These are phyloP conservation scores for Ceratina japonica DNA, from an alignment of 1,140 invertebrate species.

Conservation along the genomic window DNA sequence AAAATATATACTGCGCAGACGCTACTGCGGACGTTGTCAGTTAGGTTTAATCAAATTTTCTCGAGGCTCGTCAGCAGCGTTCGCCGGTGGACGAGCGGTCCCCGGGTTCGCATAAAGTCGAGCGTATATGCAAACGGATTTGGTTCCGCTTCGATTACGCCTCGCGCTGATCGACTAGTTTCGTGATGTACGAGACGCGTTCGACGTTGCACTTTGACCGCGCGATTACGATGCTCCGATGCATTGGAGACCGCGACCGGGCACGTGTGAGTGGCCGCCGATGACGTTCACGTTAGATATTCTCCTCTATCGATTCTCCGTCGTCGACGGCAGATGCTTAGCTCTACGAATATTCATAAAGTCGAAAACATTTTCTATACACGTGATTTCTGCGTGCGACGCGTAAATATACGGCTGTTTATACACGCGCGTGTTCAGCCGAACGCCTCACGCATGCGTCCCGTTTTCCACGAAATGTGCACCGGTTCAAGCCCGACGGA, in stretches of 20 bases:
- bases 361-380: not conserved
- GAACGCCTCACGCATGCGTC: slow-evolving; percentile 12
- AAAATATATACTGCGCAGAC: not conserved
- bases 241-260: not conserved
- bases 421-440: not conserved
- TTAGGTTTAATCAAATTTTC: not conserved
- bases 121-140: no score
- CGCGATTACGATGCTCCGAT: not conserved
- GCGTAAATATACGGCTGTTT: slow-evolving; percentile 25
- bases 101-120: no score
- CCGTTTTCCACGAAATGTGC: no score
- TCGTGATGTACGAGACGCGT: not conserved
- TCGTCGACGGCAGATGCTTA: not conserved
- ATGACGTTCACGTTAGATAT: not conserved
- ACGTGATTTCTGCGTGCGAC: slow-evolving; percentile 32
- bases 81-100: no score
- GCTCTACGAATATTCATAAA: not conserved
- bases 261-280: not conserved
- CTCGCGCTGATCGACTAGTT: no score
- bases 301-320: not conserved
- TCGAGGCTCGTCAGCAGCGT: no score
- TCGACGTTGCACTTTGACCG: slow-evolving; percentile 20
- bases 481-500: no score
- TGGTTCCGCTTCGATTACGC: no score
- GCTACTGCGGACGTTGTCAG: not conserved